Percentiles rank a stretch among this genome's conserved stretches.
phyloP scores from a whole-genome alignment of 2,888 invertebrate species.

The Rotaria sp. region DNA sequence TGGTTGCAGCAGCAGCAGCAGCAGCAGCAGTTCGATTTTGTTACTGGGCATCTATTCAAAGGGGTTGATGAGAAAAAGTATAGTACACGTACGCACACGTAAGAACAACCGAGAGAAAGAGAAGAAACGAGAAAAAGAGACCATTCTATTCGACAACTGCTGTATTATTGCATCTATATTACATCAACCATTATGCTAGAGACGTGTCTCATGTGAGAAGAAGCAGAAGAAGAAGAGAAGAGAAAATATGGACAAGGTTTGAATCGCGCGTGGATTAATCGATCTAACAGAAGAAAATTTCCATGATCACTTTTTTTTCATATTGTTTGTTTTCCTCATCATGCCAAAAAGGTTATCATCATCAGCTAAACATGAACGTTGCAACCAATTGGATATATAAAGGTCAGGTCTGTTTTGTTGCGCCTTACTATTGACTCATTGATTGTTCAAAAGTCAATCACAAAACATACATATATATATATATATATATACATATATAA shows the following conservation, averaged over 20 bases:
- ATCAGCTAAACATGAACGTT: background rate
- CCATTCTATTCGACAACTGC: background rate
- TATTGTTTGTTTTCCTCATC: background rate
- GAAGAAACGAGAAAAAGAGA: background rate
- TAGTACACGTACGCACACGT: background rate
- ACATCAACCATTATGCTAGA: background rate
- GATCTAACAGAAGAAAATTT: background rate
- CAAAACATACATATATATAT: background rate
- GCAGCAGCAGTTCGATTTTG: background rate
- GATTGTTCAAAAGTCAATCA: constrained; percentile 10
- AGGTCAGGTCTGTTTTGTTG: constrained; percentile 12
- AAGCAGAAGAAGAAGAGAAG: too few relatives aligned
- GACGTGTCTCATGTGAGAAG: background rate
- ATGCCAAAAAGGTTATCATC: background rate
- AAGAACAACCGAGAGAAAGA: background rate
- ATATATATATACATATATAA: background rate
- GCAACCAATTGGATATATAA: background rate
- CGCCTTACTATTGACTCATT: background rate
- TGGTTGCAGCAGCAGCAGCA: constrained; percentile 14
- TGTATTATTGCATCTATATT: constrained; percentile 5
- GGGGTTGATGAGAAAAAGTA: background rate
- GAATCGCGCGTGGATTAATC: background rate
- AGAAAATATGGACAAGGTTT: background rate
- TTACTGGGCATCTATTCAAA: constrained; percentile 3
- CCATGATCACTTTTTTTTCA: background rate